Conservation (phyloP, 2,797 vertebrate genomes). For the Enteromius unitaeniatus region DNA sequence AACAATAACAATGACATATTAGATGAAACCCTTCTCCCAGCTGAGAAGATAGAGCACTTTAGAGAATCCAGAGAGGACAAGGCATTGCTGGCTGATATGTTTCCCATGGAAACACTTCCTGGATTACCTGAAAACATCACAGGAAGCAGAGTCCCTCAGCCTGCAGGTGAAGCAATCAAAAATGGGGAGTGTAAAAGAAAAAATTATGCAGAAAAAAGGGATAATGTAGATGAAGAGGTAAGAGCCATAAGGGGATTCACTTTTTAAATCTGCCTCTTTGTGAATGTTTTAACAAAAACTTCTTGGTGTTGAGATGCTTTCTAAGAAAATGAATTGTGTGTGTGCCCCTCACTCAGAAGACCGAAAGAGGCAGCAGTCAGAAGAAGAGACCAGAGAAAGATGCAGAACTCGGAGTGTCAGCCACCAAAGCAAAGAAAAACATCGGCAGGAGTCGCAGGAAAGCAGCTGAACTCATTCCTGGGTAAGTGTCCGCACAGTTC, state of each 20-base stretch:
- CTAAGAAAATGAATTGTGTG: neutral
- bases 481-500: slow-evolving; percentile 64
- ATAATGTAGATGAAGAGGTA: slow-evolving; percentile 71
- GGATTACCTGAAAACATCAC: slow-evolving; percentile 81
- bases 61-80: slow-evolving; percentile 69
- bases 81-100: slow-evolving; percentile 84
- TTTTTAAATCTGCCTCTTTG: neutral
- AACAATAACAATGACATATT: slow-evolving; percentile 64
- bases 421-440: slow-evolving; percentile 86
- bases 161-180: slow-evolving; percentile 76
- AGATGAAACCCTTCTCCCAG: slow-evolving; percentile 34
- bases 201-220: slow-evolving; percentile 61
- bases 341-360: slow-evolving; percentile 59
- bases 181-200: slow-evolving; percentile 67
- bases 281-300: neutral
- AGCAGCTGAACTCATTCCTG: slow-evolving; percentile 67
- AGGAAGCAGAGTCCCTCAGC: slow-evolving; percentile 79
- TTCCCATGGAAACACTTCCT: slow-evolving; percentile 96
- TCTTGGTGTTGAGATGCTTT: neutral
- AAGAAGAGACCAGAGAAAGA: slow-evolving; percentile 84
- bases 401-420: slow-evolving; percentile 74
- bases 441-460: slow-evolving; percentile 87
- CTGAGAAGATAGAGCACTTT: slow-evolving; percentile 50
- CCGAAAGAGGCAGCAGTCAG: slow-evolving; percentile 73
- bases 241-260: neutral